A percentile compares a stretch with the other conserved stretches of the same genome.
These are phyloP conservation scores for Ypsolopha sequella DNA, from an alignment of 2,888 invertebrate species.

Conservation along the genomic window DNA sequence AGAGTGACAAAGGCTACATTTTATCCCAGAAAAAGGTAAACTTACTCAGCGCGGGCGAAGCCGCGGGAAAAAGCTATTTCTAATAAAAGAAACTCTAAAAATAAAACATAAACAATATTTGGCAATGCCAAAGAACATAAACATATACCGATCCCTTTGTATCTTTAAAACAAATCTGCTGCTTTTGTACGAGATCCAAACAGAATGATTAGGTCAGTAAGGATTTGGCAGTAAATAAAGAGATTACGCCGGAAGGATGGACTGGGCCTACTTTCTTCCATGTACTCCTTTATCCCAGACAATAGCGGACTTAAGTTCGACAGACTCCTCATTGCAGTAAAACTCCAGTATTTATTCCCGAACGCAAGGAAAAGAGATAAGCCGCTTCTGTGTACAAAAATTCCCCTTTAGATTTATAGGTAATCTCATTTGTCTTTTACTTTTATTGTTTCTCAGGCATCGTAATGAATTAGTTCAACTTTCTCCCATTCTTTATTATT, in stretches of 20 bases:
- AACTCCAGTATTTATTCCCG: conserved; percentile 48
- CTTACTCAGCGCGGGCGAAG: no score
- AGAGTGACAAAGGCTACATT: no score
- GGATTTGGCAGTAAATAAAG: conserved; percentile 41
- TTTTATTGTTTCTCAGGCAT: conserved; percentile 53
- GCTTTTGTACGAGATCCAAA: conserved; percentile 10
- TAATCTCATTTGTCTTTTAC: conserved; percentile 52
- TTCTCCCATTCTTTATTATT: conserved; percentile 39
- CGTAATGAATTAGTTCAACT: conserved; percentile 52
- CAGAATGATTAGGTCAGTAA: conserved; percentile 36
- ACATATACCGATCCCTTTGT: not conserved
- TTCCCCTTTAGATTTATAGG: conserved; percentile 51
- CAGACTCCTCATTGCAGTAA: conserved; percentile 46
- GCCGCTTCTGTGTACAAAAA: conserved; percentile 44
- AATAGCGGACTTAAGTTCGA: conserved; percentile 49
- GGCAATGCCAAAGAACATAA: no score
- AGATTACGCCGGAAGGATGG: conserved; percentile 37
- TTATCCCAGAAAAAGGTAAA: no score
- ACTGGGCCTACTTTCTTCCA: conserved; percentile 26
- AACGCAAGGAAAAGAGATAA: conserved; percentile 57
- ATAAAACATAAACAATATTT: no score
- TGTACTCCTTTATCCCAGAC: conserved; percentile 49
- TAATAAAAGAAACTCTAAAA: no score
- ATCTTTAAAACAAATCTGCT: not conserved
- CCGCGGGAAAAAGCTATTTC: no score